A percentile compares a stretch with the other conserved stretches of the same genome.
These are phyloP conservation scores for Stenichneumon culpator DNA, from an alignment of 2,888 invertebrate species.

Conservation along the genomic window DNA sequence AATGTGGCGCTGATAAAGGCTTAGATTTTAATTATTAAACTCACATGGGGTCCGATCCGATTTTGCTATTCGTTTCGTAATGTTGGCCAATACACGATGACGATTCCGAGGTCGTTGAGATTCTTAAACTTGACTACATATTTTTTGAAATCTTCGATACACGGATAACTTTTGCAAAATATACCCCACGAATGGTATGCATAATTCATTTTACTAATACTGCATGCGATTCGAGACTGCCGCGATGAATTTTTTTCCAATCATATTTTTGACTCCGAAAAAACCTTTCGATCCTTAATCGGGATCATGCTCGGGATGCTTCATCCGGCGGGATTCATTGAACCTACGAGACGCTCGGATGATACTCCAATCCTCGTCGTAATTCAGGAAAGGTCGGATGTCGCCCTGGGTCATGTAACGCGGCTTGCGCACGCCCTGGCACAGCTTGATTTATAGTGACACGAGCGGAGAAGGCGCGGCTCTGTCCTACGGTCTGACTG, in stretches of 20 bases:
- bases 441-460: constrained; percentile 68
- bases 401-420: constrained; percentile 67
- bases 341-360: constrained; percentile 6
- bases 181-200: too few species aligned
- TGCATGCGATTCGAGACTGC: background rate
- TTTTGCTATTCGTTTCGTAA: too few species aligned
- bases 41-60: too few species aligned
- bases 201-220: background rate
- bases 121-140: too few species aligned
- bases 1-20: too few species aligned
- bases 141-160: too few species aligned
- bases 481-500: constrained; percentile 27
- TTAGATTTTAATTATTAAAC: too few species aligned
- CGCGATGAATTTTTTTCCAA: background rate
- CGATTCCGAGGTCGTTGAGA: too few species aligned
- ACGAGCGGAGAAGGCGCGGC: constrained; percentile 68
- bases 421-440: constrained; percentile 59
- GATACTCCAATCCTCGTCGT: constrained; percentile 52
- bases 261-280: background rate
- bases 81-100: too few species aligned
- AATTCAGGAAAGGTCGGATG: constrained; percentile 68
- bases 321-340: constrained; percentile 12
- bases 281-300: background rate
- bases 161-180: too few species aligned
- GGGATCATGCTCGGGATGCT: background rate